Conservation (phyloP, 2,113 vertebrate genomes). For the Rhizomys pruinosus region DNA sequence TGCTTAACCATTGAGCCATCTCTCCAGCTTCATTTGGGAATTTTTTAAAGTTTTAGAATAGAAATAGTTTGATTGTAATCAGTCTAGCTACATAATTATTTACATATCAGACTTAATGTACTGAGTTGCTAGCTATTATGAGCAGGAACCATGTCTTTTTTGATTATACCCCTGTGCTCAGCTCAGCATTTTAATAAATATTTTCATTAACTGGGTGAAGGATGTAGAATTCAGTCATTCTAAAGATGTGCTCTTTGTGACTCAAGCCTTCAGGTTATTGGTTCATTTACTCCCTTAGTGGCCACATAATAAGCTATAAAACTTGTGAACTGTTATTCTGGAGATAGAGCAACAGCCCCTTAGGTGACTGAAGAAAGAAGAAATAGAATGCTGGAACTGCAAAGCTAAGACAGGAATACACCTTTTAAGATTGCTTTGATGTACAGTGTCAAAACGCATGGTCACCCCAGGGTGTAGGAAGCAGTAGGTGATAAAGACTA, state of each 20-base stretch:
- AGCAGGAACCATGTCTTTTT: background rate
- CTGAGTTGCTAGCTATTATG: slow-evolving; percentile 9
- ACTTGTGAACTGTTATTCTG: background rate
- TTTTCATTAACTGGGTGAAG: slow-evolving; percentile 32
- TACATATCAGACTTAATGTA: slow-evolving; percentile 15
- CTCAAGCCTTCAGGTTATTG: slow-evolving; percentile 30
- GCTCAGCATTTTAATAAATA: slow-evolving; percentile 28
- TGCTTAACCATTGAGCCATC: background rate
- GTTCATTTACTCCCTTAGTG: slow-evolving; percentile 42
- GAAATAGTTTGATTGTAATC: background rate
- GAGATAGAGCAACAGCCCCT: background rate
- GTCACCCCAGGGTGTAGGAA: background rate
- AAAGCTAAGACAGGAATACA: slow-evolving; percentile 38
- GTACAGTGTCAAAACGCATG: slow-evolving; percentile 8
- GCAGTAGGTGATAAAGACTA: slow-evolving; percentile 8
- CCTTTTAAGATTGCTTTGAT: slow-evolving; percentile 36
- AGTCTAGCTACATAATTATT: slow-evolving; percentile 15
- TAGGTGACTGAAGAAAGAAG: background rate
- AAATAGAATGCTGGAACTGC: slow-evolving; percentile 32
- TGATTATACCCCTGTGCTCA: background rate
- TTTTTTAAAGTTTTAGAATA: background rate
- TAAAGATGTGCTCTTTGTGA: slow-evolving; percentile 7
- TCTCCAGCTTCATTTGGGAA: background rate
- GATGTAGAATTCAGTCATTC: background rate
- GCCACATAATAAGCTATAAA: slow-evolving; percentile 58